Conservation (phyloP, 64 coral and sea anemone genomes). For the Stichodactyla helianthus region DNA sequence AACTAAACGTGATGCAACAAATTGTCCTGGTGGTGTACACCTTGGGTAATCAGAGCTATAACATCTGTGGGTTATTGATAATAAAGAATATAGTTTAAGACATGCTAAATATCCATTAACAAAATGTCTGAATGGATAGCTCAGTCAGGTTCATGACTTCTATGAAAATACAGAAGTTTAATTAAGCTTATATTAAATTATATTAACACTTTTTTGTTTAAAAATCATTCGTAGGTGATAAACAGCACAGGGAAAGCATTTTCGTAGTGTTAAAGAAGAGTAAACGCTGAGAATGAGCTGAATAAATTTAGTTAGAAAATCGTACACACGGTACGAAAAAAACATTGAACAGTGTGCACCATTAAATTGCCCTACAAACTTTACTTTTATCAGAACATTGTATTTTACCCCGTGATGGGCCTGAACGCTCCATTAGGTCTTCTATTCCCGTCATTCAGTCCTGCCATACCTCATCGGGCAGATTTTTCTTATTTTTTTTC, state of each 20-base stretch:
- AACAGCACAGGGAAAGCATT: not conserved
- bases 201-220: no score
- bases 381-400: not conserved
- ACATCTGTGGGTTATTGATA: not conserved
- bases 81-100: not conserved
- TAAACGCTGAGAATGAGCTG: not conserved
- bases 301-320: not conserved
- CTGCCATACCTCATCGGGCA: not conserved
- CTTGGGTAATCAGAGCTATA: not conserved
- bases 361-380: not conserved
- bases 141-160: no score
- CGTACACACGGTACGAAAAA: not conserved
- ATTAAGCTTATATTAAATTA: no score
- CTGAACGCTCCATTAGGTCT: not conserved
- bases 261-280: not conserved
- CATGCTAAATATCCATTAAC: no score
- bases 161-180: no score
- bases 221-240: not conserved
- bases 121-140: no score
- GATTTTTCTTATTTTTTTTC: not conserved
- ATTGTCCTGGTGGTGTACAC: conserved; percentile 5
- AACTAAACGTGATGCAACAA: conserved; percentile 31
- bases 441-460: not conserved
- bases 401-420: not conserved
- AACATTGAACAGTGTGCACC: not conserved